Conservation (phyloP, 1,140 invertebrate species). For the Planococcus citri region DNA sequence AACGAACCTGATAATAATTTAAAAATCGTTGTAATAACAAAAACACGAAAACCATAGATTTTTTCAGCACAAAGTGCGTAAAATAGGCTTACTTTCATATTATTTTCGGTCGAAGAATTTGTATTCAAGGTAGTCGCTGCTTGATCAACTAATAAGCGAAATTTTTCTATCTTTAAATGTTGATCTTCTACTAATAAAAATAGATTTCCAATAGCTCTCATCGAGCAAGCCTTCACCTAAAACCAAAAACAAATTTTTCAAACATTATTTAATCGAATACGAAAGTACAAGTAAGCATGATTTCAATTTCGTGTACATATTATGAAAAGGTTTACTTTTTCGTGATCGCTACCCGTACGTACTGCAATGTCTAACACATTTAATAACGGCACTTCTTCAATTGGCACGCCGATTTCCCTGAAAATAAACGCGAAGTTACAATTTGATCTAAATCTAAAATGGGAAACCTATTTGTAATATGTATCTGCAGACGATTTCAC, state of each 20-base stretch:
- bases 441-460: no score
- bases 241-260: neutral
- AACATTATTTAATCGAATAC: neutral
- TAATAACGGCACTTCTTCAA: conserved; percentile 36
- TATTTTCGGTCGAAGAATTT: conserved; percentile 33
- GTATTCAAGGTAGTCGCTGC: conserved; percentile 35
- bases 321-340: conserved; percentile 29
- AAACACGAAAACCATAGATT: conserved; percentile 21
- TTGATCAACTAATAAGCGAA: conserved; percentile 31
- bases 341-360: conserved; percentile 34
- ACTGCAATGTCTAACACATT: conserved; percentile 30
- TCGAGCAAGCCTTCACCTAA: conserved; percentile 38
- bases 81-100: conserved; percentile 43
- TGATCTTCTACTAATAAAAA: conserved; percentile 34
- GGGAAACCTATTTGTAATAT: no score
- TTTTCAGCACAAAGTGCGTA: no score
- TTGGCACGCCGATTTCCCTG: conserved; percentile 31
- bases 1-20: conserved; percentile 48
- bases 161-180: conserved; percentile 32
- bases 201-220: conserved; percentile 40
- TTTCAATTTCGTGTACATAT: neutral
- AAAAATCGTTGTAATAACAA: neutral
- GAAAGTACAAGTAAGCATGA: no score
- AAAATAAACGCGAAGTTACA: neutral
- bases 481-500: no score